A percentile compares a stretch with the other conserved stretches of the same genome.
These are phyloP conservation scores for Vanessa tameamea DNA, from an alignment of 1,140 invertebrate species.

Conservation along the genomic window DNA sequence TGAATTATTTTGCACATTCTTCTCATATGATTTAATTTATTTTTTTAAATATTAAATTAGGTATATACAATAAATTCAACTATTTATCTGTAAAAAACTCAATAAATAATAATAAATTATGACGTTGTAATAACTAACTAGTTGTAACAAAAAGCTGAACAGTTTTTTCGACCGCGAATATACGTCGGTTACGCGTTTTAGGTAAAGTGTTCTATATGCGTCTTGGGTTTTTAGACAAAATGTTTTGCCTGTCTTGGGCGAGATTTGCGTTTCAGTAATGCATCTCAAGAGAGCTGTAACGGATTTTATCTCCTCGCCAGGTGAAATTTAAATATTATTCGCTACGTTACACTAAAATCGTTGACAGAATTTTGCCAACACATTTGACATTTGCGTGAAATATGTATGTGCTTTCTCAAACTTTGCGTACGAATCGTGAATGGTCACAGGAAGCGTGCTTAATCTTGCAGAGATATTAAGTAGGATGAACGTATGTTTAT, in stretches of 20 bases:
- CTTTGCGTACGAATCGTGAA: too few relatives aligned
- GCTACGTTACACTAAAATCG: background rate
- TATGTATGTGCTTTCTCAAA: too few relatives aligned
- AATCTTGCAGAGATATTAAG: too few relatives aligned
- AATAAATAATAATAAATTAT: background rate
- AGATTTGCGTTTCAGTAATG: slow-evolving; percentile 49
- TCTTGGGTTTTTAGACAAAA: slow-evolving; percentile 54
- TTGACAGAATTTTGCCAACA: background rate
- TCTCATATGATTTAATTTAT: too few relatives aligned
- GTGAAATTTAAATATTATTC: slow-evolving; percentile 21
- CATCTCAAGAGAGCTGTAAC: slow-evolving; percentile 38
- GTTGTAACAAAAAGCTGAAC: slow-evolving; percentile 21
- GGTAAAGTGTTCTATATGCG: slow-evolving; percentile 51
- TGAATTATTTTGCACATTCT: background rate
- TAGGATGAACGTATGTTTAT: too few relatives aligned
- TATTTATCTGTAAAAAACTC: background rate
- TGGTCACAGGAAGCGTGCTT: too few relatives aligned
- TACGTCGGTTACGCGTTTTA: slow-evolving; percentile 53
- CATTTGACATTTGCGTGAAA: too few relatives aligned
- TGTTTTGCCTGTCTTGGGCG: slow-evolving; percentile 47
- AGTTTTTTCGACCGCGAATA: slow-evolving; percentile 42
- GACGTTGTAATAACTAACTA: background rate
- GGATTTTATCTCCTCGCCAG: slow-evolving; percentile 39
- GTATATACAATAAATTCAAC: too few relatives aligned
- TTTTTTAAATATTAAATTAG: too few relatives aligned